These are phyloP conservation scores for Mesoligia furuncula DNA, from an alignment of 2,888 invertebrate species.

Conservation along the genomic window DNA sequence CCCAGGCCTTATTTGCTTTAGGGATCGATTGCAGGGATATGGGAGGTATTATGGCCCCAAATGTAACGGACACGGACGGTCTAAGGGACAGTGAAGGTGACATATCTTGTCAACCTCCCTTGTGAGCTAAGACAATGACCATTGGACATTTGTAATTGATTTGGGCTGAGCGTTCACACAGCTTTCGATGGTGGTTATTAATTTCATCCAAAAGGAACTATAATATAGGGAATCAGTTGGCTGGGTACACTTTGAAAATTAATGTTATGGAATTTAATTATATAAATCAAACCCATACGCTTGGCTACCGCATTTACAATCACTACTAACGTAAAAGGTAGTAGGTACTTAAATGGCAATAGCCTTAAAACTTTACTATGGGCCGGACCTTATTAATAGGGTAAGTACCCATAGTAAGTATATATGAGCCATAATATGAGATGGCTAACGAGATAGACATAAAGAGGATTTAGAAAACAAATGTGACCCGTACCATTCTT, in stretches of 20 bases:
- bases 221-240: background rate
- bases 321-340: background rate
- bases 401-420: too few relatives aligned
- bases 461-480: background rate
- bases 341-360: background rate
- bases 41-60: constrained; percentile 43
- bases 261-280: background rate
- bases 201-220: background rate
- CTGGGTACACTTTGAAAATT: background rate
- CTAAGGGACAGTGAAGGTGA: constrained; percentile 40
- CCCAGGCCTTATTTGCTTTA: constrained; percentile 62
- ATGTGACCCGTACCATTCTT: background rate
- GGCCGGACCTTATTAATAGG: background rate
- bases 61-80: constrained; percentile 33
- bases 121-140: constrained; percentile 8
- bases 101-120: constrained; percentile 21
- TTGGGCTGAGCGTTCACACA: background rate
- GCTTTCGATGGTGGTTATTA: background rate
- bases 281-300: too few relatives aligned
- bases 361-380: background rate
- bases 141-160: constrained; percentile 20
- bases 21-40: constrained; percentile 62
- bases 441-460: background rate
- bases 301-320: background rate
- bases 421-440: background rate